phyloP scores from a whole-genome alignment of 1,140 invertebrate species.

The Zaprionus nigranus region DNA sequence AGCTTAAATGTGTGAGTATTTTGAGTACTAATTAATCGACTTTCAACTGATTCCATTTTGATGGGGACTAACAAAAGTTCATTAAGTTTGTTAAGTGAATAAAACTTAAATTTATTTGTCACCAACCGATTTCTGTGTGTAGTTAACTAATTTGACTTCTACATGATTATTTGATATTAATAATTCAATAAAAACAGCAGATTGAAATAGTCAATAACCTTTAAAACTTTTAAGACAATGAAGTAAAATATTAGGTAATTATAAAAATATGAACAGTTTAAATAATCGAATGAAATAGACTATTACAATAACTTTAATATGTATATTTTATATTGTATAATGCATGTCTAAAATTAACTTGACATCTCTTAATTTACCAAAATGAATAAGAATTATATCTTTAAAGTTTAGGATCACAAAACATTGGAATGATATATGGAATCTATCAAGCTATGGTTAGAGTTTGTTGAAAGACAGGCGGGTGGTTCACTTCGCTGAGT shows the following conservation, averaged over 20 bases:
- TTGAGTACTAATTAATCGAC: conserved; percentile 74
- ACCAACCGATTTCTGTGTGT: conserved; percentile 6
- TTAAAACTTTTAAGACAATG: neutral
- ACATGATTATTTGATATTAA: conserved; percentile 3
- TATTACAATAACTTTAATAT: too few species aligned
- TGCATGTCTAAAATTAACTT: too few species aligned
- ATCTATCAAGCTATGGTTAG: conserved; percentile 33
- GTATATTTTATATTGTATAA: too few species aligned
- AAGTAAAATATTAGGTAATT: too few species aligned
- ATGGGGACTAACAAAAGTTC: conserved; percentile 78
- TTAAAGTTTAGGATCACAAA: neutral
- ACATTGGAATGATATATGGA: conserved; percentile 62
- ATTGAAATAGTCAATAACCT: neutral
- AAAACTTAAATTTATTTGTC: conserved; percentile 66
- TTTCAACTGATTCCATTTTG: conserved; percentile 80
- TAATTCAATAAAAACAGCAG: conserved; percentile 9
- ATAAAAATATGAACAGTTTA: too few species aligned
- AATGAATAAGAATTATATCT: neutral
- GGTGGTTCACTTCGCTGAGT: conserved; percentile 40
- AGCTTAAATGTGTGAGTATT: conserved; percentile 20
- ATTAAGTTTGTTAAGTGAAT: conserved; percentile 71
- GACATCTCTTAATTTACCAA: neutral
- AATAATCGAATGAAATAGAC: too few species aligned
- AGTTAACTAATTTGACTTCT: conserved; percentile 54
- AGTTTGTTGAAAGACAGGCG: conserved; percentile 28